Percentiles rank a stretch among this genome's conserved stretches.
Evolutionary conservation across 2,888 invertebrate species (phyloP).

Genomic region (Dexiosoma caninum): DNA sequence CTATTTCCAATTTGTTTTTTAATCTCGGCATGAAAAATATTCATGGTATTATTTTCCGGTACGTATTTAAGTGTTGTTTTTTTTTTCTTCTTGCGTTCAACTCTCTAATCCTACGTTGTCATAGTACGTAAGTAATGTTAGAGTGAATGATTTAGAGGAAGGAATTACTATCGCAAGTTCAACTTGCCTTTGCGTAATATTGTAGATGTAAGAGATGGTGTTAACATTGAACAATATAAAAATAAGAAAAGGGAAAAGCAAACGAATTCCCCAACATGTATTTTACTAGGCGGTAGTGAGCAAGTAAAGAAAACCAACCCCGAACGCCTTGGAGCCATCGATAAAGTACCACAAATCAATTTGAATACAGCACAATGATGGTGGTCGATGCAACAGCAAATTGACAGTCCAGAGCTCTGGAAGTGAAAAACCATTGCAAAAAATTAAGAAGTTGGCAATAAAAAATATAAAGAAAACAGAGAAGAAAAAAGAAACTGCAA

Average conservation of each 20-base stretch:
- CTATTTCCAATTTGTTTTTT: not conserved
- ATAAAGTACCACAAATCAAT: slow-evolving; percentile 61
- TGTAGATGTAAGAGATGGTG: not conserved
- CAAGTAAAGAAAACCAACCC: slow-evolving; percentile 17
- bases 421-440: slow-evolving; percentile 38
- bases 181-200: not conserved
- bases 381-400: slow-evolving; percentile 42
- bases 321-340: slow-evolving; percentile 56
- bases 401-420: slow-evolving; percentile 49
- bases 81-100: not conserved
- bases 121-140: slow-evolving; percentile 12
- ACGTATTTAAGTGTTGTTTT: slow-evolving; percentile 15
- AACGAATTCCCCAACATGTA: not conserved
- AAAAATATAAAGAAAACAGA: not conserved
- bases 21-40: not conserved
- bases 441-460: slow-evolving; percentile 5
- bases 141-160: slow-evolving; percentile 13
- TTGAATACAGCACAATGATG: slow-evolving; percentile 55
- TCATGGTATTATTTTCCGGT: not conserved
- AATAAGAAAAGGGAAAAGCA: slow-evolving; percentile 16
- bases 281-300: not conserved
- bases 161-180: not conserved
- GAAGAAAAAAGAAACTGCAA: not conserved
- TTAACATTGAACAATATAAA: slow-evolving; percentile 1
- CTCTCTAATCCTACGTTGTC: slow-evolving; percentile 16